Base-by-base conservation (phyloP, 2,888 invertebrate genomes). In the Luperina nickerlii region DNA sequence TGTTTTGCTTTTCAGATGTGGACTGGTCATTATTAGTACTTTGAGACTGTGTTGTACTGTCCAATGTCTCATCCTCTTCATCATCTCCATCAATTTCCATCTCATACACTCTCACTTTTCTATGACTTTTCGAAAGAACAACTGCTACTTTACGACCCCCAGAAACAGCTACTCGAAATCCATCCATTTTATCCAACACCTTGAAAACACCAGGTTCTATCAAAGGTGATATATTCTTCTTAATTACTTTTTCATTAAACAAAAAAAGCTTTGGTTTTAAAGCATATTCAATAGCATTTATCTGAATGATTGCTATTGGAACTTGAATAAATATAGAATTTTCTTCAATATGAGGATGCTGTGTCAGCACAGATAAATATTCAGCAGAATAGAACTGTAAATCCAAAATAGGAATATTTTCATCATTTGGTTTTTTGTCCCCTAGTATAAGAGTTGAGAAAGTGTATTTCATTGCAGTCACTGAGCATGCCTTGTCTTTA, bases 21-120 rank as follows among this genome's bases (percentile, higher is more conserved):
- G 90, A 92, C 86, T 94, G 93, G 83, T 94, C 91, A 85, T 94
- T 93, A 74, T 94, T 93, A 76, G 91, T 93, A 76, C 90, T 91
- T 79, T 94, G 92, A 42, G 96, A 96, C 74, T 94, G 94, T 54
- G 96, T 94, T 62, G 97, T 97, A 7, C 93, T 94, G 74, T 97
- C 97, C 38, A 97, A 90, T n/a, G 95, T 95, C 78, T 97, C 97
- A 74, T 98, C 98, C 62, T 98, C 98, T 77, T 99, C 99, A 84
- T 99, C 99, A 79, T 98, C 98, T 45, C 99, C 99, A 92, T 99
- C 99, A 0, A 98, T 98, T 96, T 99, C 99, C 98, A 99, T 99
- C 94, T 99, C 99, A 93, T 98, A 98, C 71, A 99, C 97, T 83
- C 98, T 97, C 67, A 99, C 98, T 93, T 98, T 98, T 81, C 98